A percentile compares a stretch with the other conserved stretches of the same genome.
These are phyloP conservation scores for Gisinianus flammeolus DNA, from an alignment of 2,888 invertebrate genomes.

Conservation along the genomic window DNA sequence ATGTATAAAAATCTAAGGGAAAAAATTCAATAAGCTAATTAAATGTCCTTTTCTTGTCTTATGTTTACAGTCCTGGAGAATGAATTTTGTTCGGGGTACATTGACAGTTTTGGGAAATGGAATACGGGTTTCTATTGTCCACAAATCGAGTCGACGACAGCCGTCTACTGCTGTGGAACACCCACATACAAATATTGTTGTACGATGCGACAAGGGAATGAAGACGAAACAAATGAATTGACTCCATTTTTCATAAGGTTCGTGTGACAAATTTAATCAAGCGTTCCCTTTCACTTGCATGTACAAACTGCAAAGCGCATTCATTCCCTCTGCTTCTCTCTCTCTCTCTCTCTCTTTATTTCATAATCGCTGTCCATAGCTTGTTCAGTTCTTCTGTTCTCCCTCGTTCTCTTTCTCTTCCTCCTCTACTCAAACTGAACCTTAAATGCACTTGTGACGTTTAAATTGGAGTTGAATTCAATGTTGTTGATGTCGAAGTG, in stretches of 20 bases:
- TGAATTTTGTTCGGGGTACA: constrained; percentile 62
- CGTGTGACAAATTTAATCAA: constrained; percentile 30
- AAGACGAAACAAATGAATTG: constrained; percentile 29
- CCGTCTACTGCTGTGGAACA: constrained; percentile 62
- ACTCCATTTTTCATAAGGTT: constrained; percentile 30
- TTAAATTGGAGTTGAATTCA: too few relatives aligned
- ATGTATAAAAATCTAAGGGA: too few relatives aligned
- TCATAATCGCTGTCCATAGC: not conserved
- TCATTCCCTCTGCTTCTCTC: not conserved
- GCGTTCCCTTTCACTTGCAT: constrained; percentile 8
- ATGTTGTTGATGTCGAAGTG: too few relatives aligned
- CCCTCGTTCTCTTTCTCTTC: constrained; percentile 5
- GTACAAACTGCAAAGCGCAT: not conserved
- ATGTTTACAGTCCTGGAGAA: constrained; percentile 60
- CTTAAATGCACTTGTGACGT: too few relatives aligned
- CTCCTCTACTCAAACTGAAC: not conserved
- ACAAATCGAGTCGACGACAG: constrained; percentile 60
- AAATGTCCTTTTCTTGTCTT: not conserved
- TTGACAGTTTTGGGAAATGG: constrained; percentile 62
- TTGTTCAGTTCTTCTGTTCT: not conserved
- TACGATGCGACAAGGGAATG: constrained; percentile 45
- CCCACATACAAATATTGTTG: constrained; percentile 62
- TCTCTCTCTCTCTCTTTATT: too few relatives aligned
- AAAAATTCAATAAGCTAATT: not conserved
- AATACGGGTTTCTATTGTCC: constrained; percentile 63